Percentiles rank a stretch among this genome's conserved stretches.
These are phyloP conservation scores for Montipora capitata DNA, from an alignment of 92 coral and sea anemone species.

Conservation along the genomic window DNA sequence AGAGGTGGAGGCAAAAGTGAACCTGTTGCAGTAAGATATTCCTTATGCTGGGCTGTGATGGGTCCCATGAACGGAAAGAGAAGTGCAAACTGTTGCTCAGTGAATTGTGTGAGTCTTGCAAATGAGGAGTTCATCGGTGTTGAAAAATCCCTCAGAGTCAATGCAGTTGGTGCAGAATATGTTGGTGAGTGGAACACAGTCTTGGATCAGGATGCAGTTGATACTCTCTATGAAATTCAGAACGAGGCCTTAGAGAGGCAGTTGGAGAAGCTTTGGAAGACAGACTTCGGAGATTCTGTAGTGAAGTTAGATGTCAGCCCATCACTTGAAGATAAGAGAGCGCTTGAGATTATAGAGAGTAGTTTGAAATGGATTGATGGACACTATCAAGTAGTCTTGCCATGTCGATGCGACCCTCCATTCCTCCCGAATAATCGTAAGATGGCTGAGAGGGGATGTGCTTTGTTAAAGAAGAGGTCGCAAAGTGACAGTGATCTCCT, in stretches of 20 bases:
- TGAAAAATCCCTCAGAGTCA: background rate
- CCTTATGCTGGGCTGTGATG: constrained; percentile 82
- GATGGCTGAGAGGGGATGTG: constrained; percentile 60
- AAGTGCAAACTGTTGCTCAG: constrained; percentile 33
- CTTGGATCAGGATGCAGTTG: no score
- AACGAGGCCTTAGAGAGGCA: constrained; percentile 51
- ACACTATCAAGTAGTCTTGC: constrained; percentile 70
- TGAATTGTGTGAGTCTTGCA: constrained; percentile 42
- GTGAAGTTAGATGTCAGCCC: background rate
- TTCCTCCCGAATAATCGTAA: constrained; percentile 59
- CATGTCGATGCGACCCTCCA: constrained; percentile 68
- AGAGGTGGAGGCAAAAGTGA: constrained; percentile 42
- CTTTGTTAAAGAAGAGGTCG: constrained; percentile 51
- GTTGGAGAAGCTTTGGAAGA: constrained; percentile 19
- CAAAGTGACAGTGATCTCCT: constrained; percentile 56
- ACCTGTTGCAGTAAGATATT: constrained; percentile 65
- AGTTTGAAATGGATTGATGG: constrained; percentile 42
- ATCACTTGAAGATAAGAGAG: constrained; percentile 69
- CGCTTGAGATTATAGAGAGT: constrained; percentile 57
- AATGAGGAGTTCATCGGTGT: background rate
- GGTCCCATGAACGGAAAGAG: constrained; percentile 72
- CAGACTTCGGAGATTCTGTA: constrained; percentile 48
- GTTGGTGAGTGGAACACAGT: background rate
- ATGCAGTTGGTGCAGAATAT: background rate
- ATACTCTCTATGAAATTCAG: constrained; percentile 9